These are phyloP conservation scores for Meteorus colon DNA, from an alignment of 2,888 invertebrate species.

Conservation along the genomic window DNA sequence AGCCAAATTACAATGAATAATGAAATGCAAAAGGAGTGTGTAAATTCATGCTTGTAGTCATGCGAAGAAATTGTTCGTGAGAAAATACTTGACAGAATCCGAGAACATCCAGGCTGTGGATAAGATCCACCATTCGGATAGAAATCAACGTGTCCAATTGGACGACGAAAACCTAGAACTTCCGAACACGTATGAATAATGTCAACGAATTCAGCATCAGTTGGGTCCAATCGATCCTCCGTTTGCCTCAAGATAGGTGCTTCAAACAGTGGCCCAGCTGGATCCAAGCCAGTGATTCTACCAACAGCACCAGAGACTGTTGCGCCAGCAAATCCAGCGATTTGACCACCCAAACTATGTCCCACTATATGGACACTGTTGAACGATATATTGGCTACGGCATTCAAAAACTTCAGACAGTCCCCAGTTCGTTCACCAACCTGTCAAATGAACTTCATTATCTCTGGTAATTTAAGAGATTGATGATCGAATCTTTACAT, in stretches of 20 bases:
- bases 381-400: slow-evolving; percentile 55
- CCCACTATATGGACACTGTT: slow-evolving; percentile 67
- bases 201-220: slow-evolving; percentile 83
- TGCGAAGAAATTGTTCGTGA: not conserved
- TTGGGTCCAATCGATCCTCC: slow-evolving; percentile 76
- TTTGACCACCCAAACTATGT: slow-evolving; percentile 71
- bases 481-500: not conserved
- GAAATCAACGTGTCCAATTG: slow-evolving; percentile 83
- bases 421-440: slow-evolving; percentile 65
- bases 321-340: slow-evolving; percentile 66
- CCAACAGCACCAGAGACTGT: slow-evolving; percentile 62
- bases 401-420: slow-evolving; percentile 63
- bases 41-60: not conserved
- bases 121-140: slow-evolving; percentile 83
- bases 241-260: slow-evolving; percentile 63
- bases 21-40: not conserved
- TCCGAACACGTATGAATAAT: slow-evolving; percentile 84
- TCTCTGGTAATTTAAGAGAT: slow-evolving; percentile 2
- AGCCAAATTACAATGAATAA: slow-evolving; percentile 32
- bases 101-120: slow-evolving; percentile 81
- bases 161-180: slow-evolving; percentile 76
- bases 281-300: slow-evolving; percentile 77
- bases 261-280: slow-evolving; percentile 81
- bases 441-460: slow-evolving; percentile 36
- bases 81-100: slow-evolving; percentile 64